Evolutionary conservation across 2,888 invertebrate species (phyloP), one percentile per base, ranked within the genome.

Genomic region (Apoderus coryli): DNA sequence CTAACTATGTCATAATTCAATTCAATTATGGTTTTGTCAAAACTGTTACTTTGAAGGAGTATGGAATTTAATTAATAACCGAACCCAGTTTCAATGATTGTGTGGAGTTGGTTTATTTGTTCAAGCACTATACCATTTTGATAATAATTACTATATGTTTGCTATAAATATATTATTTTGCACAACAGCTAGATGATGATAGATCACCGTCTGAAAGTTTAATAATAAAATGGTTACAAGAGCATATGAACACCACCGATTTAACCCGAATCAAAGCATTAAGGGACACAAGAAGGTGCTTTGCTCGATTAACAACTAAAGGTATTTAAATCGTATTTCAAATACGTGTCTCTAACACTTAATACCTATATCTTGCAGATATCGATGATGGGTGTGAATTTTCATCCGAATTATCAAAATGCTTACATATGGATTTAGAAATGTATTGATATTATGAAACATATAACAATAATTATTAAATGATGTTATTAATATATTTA

Each of bases 131-230:
- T n/a, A n/a, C n/a, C n/a, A n/a, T n/a, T n/a, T n/a, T n/a, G n/a
- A n/a, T n/a, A n/a, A n/a, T n/a, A n/a, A n/a, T n/a, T n/a, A n/a
- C n/a, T n/a, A n/a, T n/a, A n/a, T n/a, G n/a, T n/a, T n/a, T n/a
- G n/a, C n/a, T n/a, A n/a, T n/a, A n/a, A n/a, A n/a, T n/a, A n/a
- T n/a, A n/a, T n/a, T n/a, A n/a, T n/a, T n/a, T n/a, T n/a, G 19
- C 6, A 19, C n/a, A 7, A n/a, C n/a, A 58, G 58, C 40, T 58
- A 25, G 57, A 57, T 35, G 56, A 57, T 30, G 52, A 53, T 31
- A 45, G 52, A 34, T 41, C 50, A 9, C 59, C 57, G 6, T 57
- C 59, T 2, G 59, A 59, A 46, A 50, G 53, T n/a, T 45, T 54
- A 32, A 36, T 57, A 14, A 52, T 57, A 12, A 56, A 54, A 46